These are phyloP conservation scores for Dicaeum eximium DNA, from an alignment of 2,113 vertebrate genomes.

Conservation along the genomic window DNA sequence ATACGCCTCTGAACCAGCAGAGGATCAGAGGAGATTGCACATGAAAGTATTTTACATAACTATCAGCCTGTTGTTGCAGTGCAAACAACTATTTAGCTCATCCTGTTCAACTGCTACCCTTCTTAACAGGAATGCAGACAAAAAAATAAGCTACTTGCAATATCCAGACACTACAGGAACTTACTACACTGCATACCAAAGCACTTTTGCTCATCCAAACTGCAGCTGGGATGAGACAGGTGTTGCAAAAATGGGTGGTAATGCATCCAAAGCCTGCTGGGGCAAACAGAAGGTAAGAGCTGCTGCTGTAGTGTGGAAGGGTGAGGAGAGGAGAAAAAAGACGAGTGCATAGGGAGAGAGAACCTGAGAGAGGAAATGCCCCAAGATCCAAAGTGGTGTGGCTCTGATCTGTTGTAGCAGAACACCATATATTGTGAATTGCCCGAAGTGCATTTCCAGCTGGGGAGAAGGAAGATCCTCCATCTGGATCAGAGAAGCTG, in stretches of 20 bases:
- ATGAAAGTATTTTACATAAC: slow-evolving; percentile 63
- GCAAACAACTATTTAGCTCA: slow-evolving; percentile 11
- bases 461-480: neutral
- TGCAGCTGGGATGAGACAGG: neutral
- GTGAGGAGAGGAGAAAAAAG: neutral
- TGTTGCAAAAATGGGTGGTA: neutral
- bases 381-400: neutral
- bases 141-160: neutral
- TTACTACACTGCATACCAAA: neutral
- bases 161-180: neutral
- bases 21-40: slow-evolving; percentile 50
- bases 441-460: neutral
- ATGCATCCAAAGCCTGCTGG: neutral
- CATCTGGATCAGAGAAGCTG: neutral
- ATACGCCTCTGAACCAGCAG: slow-evolving; percentile 24
- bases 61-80: slow-evolving; percentile 15
- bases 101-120: neutral
- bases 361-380: neutral
- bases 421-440: neutral
- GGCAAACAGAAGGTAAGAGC: neutral
- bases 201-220: neutral
- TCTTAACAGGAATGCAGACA: slow-evolving; percentile 1
- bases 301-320: neutral
- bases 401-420: neutral
- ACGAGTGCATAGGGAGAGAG: neutral